Percentiles rank a stretch among this genome's conserved stretches.
These are phyloP conservation scores for Sialia sialis DNA, from an alignment of 2,113 vertebrate species.

Conservation along the genomic window DNA sequence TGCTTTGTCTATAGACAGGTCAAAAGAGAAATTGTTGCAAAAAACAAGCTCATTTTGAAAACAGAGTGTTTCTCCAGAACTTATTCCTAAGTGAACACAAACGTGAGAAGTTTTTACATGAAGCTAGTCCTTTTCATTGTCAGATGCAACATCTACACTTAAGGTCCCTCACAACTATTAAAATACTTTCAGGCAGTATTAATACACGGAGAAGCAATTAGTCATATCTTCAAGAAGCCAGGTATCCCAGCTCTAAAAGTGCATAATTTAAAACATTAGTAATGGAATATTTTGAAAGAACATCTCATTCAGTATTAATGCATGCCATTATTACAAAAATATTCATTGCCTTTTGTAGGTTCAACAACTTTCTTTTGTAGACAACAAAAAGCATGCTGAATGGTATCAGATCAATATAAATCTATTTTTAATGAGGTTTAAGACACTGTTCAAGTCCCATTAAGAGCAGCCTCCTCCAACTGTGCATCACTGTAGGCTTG, in stretches of 20 bases:
- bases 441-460: conserved; percentile 13
- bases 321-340: conserved; percentile 59
- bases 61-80: conserved; percentile 22
- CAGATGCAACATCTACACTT: conserved; percentile 18
- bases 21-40: conserved; percentile 36
- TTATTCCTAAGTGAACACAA: conserved; percentile 38
- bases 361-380: not conserved
- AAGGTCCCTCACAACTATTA: not conserved
- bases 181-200: conserved; percentile 41
- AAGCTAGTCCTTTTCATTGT: conserved; percentile 4
- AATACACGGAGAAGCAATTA: conserved; percentile 38
- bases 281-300: conserved; percentile 18
- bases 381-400: conserved; percentile 41
- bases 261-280: conserved; percentile 26
- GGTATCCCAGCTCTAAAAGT: conserved; percentile 24
- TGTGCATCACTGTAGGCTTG: not conserved
- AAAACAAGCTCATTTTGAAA: conserved; percentile 18
- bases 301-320: conserved; percentile 45
- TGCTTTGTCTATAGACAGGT: conserved; percentile 45
- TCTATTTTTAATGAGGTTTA: conserved; percentile 27
- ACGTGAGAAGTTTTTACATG: not conserved
- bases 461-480: conserved; percentile 7
- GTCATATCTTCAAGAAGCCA: conserved; percentile 1
- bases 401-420: conserved; percentile 5
- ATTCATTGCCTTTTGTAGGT: conserved; percentile 22